Base-by-base conservation (phyloP, 2,888 invertebrate species). In the Synergus laeviventris region DNA sequence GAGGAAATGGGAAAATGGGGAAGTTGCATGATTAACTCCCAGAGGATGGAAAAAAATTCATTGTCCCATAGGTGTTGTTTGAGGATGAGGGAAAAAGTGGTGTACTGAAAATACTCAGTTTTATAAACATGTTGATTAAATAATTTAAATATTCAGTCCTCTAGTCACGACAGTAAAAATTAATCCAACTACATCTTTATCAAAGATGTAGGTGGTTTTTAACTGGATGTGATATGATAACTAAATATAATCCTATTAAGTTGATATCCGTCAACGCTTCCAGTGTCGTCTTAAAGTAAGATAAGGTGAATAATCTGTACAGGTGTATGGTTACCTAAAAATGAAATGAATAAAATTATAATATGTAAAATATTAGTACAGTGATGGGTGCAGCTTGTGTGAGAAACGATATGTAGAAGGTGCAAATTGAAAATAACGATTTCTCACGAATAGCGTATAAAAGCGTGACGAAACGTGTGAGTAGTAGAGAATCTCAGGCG, bases 401-500 rank as follows among this genome's bases (percentile, higher is more conserved):
- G 56, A 59, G 56, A 59, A 62, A 56, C 49, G 64, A 54, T 42
- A 31, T 11, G 38, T 38, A 49, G 14, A 70, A 11, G 24, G 24
- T 70, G 24, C 24, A 70, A 70, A 70, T 70, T 70, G 49, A 70
- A 70, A 49, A 70, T 70, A 45, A 45, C 70, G 24, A 70, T 70
- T 70, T 70, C 49, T 31, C 45, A 70, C 21, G 31, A 24, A 31
- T 36, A 70, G 24, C 11, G 16, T 70, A 31, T 70, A 70, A 70
- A 31, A 70, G 49, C 49, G 49, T 70, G 70, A 70, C 70, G 70
- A 49, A 49, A 70, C 70, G 49, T 70, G 49, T 45, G 70, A 70
- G 61, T 64, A 39, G n/a, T 36, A 14, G 60, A 54, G 73, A 73
- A 76, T 76, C 76, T 59, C 38, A 42, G 59, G 70, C 73, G 31